phyloP scores from a whole-genome alignment of 2,113 vertebrate genomes.

The Gambusia holbrooki region DNA sequence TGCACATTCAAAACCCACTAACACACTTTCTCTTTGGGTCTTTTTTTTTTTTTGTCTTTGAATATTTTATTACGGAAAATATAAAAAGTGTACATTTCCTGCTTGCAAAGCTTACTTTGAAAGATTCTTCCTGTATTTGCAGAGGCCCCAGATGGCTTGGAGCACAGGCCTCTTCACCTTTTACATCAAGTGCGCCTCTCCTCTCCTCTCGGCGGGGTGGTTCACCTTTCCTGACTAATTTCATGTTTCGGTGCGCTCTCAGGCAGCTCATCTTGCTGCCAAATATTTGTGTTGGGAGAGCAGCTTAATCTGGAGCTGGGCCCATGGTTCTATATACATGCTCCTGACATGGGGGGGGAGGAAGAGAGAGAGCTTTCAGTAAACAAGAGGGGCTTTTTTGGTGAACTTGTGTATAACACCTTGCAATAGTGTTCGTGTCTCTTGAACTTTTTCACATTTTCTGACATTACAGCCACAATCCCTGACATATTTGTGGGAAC shows the following conservation, averaged over 20 bases:
- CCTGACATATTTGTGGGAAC: too few relatives aligned
- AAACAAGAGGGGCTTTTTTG: background rate
- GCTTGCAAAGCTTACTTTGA: conserved; percentile 19
- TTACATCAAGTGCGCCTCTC: conserved; percentile 10
- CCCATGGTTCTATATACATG: conserved; percentile 39
- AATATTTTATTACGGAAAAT: conserved; percentile 37
- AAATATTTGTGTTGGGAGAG: conserved; percentile 81
- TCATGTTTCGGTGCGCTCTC: conserved; percentile 81
- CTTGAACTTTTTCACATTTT: too few relatives aligned
- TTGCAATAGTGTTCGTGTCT: too few relatives aligned
- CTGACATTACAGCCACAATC: too few relatives aligned
- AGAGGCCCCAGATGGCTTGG: background rate
- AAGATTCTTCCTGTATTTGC: background rate
- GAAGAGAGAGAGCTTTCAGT: background rate
- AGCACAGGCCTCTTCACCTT: conserved; percentile 9
- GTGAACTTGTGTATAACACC: too few relatives aligned
- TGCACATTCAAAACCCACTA: conserved; percentile 9
- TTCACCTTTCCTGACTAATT: conserved; percentile 76
- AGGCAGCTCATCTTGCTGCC: conserved; percentile 76
- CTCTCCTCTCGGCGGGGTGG: conserved; percentile 28
- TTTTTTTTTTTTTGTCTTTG: background rate
- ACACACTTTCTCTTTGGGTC: conserved; percentile 9
- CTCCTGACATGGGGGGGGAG: background rate
- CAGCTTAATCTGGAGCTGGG: conserved; percentile 69
- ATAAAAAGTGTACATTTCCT: conserved; percentile 43